A percentile compares a stretch with the other conserved stretches of the same genome.
Evolutionary conservation across 2,888 invertebrate genomes (phyloP).

Genomic region (Tortricodes alternella): DNA sequence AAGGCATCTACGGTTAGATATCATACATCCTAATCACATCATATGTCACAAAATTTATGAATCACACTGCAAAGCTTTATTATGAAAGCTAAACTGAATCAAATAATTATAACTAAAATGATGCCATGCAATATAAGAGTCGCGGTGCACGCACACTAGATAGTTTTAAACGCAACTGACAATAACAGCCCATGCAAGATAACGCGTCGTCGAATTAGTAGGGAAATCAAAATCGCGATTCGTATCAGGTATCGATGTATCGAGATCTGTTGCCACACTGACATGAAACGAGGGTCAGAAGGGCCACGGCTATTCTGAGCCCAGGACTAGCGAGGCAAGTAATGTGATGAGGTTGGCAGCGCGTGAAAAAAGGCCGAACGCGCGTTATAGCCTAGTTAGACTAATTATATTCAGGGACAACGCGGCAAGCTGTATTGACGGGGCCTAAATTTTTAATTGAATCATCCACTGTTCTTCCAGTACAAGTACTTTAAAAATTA

Average conservation of each 20-base stretch:
- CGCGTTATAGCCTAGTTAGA: conserved; percentile 58
- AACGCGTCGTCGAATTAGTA: conserved; percentile 7
- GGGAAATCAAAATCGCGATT: conserved; percentile 13
- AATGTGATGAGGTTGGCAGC: conserved; percentile 50
- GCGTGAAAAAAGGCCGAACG: conserved; percentile 54
- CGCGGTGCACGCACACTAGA: not conserved
- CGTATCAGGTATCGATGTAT: conserved; percentile 34
- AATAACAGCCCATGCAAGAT: not conserved
- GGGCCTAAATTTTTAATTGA: conserved; percentile 23
- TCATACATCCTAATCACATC: too few relatives aligned
- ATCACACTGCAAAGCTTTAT: too few relatives aligned
- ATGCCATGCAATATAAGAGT: too few relatives aligned
- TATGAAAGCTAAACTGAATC: too few relatives aligned
- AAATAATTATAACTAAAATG: too few relatives aligned
- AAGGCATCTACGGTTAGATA: not conserved
- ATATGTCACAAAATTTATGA: too few relatives aligned
- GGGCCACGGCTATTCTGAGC: conserved; percentile 60
- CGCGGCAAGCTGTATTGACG: conserved; percentile 14
- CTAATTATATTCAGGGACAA: conserved; percentile 32
- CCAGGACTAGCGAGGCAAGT: conserved; percentile 53
- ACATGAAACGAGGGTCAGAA: conserved; percentile 42
- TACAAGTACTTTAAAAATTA: not conserved
- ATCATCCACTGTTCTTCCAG: conserved; percentile 1
- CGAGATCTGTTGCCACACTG: conserved; percentile 56
- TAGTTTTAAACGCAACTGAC: not conserved